Percentiles rank a stretch among this genome's conserved stretches.
Evolutionary conservation across 1,140 invertebrate species (phyloP).

Genomic region (Adoxophyes honmai): DNA sequence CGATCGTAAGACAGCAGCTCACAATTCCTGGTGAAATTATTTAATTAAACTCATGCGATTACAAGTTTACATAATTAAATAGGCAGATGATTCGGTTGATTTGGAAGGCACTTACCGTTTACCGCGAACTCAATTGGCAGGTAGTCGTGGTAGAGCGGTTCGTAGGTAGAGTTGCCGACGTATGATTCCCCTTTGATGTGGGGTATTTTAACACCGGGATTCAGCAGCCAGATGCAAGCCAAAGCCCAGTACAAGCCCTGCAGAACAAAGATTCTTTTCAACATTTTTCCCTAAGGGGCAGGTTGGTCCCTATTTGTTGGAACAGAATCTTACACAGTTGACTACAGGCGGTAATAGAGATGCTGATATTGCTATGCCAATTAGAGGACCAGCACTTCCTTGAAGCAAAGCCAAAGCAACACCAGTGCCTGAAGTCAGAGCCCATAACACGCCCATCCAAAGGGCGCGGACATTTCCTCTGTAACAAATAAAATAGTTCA

Average conservation of each 20-base stretch:
- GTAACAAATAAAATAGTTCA: constrained; percentile 29
- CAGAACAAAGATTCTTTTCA: constrained; percentile 20
- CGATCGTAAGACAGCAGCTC: constrained; percentile 87
- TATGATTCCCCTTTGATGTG: constrained; percentile 83
- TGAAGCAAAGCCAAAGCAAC: constrained; percentile 92
- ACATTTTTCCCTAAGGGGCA: too few species aligned
- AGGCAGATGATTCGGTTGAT: not conserved
- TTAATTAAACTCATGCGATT: not conserved
- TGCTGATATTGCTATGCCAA: constrained; percentile 93
- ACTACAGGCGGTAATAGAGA: constrained; percentile 92
- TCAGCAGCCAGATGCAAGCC: constrained; percentile 84
- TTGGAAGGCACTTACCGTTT: constrained; percentile 74
- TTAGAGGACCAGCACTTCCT: constrained; percentile 89
- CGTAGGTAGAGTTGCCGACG: constrained; percentile 79
- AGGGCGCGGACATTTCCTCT: constrained; percentile 84
- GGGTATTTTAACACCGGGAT: constrained; percentile 82
- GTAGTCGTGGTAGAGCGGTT: constrained; percentile 83
- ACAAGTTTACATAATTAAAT: not conserved
- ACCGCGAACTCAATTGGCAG: constrained; percentile 86
- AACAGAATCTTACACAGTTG: constrained; percentile 90
- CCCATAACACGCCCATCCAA: constrained; percentile 86
- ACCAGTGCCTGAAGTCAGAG: constrained; percentile 84
- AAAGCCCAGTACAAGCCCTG: constrained; percentile 88
- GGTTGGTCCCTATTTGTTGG: too few species aligned
- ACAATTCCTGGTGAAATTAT: constrained; percentile 77